Evolutionary conservation across 2,113 vertebrate species (phyloP), one percentile per base, ranked within the genome.

Genomic region (Eretmochelys imbricata): DNA sequence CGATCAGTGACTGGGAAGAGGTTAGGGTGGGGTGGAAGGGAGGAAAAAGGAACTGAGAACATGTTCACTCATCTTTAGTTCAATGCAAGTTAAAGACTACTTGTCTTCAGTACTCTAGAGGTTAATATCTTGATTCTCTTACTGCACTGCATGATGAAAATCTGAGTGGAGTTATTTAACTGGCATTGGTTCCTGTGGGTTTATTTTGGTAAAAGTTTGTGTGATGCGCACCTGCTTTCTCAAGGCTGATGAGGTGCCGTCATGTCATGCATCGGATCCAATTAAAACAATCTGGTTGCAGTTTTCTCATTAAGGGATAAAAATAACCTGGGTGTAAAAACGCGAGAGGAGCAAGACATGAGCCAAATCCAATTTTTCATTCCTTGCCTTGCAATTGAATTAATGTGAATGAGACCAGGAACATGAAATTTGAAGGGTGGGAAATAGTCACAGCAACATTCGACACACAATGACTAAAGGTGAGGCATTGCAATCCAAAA

Each of bases 161-260:
- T 82, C 49, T 8, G 49, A 89, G 51, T 84, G 91, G 82, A 87
- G 91, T 93, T 96, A 92, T 80, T 96, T 92, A 53, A 65, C 83
- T 94, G 95, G 84, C 92, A 88, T 95, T 91, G 48, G 54, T 94
- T 93, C 96, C 89, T 42, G 16, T 51, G 95, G 96, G 54, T 90
- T 96, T 95, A 51, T 87, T 92, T 93, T 78, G 83, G 78, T 92
- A 38, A 53, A 91, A 84, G 25, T 35, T 65, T 89, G 83, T 84
- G 22, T 89, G 95, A 90, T 59, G 24, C 29, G 96, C 97, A 98
- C 97, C 98, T 98, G 97, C 94, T 97, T 97, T 96, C 97, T 95
- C 92, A 87, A 89, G 88, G 93, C 89, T 97, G 93, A 98, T 98
- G 97, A 98, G 80, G 96, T 98, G 98, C 91, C 92, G 54, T 89